Conservation (phyloP, 2,113 vertebrate species). For the Regulus satrapa region DNA sequence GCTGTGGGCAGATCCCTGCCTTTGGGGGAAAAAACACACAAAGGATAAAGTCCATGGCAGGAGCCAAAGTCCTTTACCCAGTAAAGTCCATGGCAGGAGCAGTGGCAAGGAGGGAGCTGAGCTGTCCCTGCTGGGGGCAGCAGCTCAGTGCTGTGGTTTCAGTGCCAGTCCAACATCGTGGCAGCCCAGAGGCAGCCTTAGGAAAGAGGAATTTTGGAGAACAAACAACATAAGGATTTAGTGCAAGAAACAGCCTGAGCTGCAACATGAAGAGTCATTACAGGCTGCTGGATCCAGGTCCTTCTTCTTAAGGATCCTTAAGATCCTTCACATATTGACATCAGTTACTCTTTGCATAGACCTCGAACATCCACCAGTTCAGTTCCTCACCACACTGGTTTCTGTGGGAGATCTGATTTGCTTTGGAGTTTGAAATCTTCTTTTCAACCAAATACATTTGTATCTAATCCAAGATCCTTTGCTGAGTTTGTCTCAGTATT, state of each 20-base stretch:
- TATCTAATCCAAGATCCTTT: neutral
- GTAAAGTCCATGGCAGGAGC: neutral
- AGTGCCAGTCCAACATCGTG: too few species aligned
- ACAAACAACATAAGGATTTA: neutral
- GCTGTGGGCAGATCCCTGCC: neutral
- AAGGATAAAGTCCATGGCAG: neutral
- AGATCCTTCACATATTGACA: too few species aligned
- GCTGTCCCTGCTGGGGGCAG: too few species aligned
- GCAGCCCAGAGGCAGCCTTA: neutral
- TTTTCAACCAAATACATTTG: neutral
- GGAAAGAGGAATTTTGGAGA: neutral
- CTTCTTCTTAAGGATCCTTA: neutral
- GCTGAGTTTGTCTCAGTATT: neutral
- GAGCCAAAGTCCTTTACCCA: neutral
- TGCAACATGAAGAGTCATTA: fast-evolving
- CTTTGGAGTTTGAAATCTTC: neutral
- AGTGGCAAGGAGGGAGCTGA: neutral
- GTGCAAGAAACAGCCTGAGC: neutral
- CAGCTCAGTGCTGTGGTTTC: neutral
- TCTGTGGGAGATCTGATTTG: neutral
- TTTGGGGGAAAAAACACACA: neutral
- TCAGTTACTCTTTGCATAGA: neutral
- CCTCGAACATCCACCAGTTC: neutral
- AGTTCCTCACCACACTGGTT: neutral
- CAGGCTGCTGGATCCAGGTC: neutral